phyloP scores from a whole-genome alignment of 2,113 vertebrate genomes.

The Nematolebias whitei region DNA sequence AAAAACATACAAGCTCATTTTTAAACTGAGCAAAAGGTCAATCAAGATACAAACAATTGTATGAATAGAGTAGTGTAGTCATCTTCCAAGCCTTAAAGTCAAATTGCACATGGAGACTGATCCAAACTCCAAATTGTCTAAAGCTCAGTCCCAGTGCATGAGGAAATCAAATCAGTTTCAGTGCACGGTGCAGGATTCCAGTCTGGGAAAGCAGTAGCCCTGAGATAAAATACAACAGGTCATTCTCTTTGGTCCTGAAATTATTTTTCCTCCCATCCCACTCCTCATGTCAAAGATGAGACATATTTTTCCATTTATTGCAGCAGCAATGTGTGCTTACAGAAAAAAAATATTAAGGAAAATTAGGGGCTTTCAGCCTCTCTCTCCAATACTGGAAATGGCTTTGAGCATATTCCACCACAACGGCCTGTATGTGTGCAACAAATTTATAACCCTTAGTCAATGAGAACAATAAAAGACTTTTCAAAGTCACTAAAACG shows the following conservation, averaged over 20 bases:
- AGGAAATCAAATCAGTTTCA: conserved; percentile 77
- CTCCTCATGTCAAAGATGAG: conserved; percentile 44
- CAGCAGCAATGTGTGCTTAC: conserved; percentile 30
- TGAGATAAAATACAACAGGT: conserved; percentile 72
- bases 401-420: conserved; percentile 33
- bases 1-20: no score
- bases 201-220: conserved; percentile 66
- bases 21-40: conserved; percentile 1
- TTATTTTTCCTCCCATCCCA: conserved; percentile 61
- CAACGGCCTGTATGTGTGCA: conserved; percentile 23
- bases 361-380: conserved; percentile 26
- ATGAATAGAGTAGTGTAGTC: conserved; percentile 22
- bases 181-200: conserved; percentile 65
- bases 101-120: conserved; percentile 29
- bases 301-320: conserved; percentile 68
- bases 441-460: conserved; percentile 36
- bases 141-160: conserved; percentile 52
- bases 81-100: conserved; percentile 48
- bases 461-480: conserved; percentile 60
- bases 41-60: conserved; percentile 22
- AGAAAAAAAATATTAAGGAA: conserved; percentile 21
- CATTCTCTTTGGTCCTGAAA: conserved; percentile 62
- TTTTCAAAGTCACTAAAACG: conserved; percentile 58
- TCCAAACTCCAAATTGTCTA: conserved; percentile 23
- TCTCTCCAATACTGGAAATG: conserved; percentile 25